phyloP scores from a whole-genome alignment of 2,113 vertebrate species.

The Petrocephalus microphthalmus region DNA sequence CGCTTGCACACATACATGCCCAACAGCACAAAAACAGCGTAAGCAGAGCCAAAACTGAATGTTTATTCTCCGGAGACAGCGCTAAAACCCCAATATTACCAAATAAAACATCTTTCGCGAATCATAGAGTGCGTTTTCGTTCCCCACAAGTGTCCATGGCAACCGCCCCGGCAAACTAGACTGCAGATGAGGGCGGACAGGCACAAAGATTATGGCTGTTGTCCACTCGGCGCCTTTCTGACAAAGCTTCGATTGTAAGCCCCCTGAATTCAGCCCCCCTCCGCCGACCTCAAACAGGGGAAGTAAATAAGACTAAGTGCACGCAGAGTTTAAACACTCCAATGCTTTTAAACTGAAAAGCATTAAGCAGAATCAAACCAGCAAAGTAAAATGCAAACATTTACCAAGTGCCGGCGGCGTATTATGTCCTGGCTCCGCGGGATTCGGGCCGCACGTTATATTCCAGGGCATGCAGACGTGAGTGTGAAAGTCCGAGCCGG shows the following conservation, averaged over 20 bases:
- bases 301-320: neutral
- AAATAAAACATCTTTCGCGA: neutral
- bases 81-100: neutral
- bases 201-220: constrained; percentile 19
- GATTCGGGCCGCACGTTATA: neutral
- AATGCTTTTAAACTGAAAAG: neutral
- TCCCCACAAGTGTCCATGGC: neutral
- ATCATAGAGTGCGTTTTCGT: neutral
- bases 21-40: neutral
- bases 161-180: neutral
- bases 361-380: neutral
- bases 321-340: neutral
- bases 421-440: neutral
- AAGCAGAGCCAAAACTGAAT: neutral
- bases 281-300: neutral
- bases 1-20: neutral
- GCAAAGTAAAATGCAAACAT: neutral
- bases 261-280: neutral
- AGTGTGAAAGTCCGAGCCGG: too few species aligned
- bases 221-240: neutral
- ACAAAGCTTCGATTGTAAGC: constrained; percentile 9
- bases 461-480: neutral
- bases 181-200: constrained; percentile 4
- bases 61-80: neutral
- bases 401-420: neutral